Evolutionary conservation across 2,888 invertebrate genomes (phyloP), one percentile per base, ranked within the genome.

Genomic region (Trachelus troglodyta): DNA sequence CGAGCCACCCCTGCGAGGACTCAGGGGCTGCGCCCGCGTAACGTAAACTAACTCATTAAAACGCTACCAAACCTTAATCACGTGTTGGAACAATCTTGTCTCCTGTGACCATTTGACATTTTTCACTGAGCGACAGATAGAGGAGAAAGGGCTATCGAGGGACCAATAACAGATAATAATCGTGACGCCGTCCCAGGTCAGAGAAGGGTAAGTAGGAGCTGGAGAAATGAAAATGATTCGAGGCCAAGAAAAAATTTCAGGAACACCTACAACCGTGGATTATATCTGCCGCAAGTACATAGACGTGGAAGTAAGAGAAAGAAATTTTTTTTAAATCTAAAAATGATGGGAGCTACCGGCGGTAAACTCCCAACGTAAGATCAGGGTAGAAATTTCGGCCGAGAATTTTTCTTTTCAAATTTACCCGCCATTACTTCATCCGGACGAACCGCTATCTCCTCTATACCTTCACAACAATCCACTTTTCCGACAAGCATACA

Each of bases 301-400:
- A 40, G 56, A 23, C 23, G 6, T 15, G 15, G 23, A 23, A 40
- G 15, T 15, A 56, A 56, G 0, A 56, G 23, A 56, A 56, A 56
- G 23, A 56, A 56, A 40, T 40, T 6, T 6, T 1, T 1, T 15
- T 15, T 1, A 40, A 37, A 35, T 35, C 35, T 12, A 12, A 12
- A 35, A 35, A 12, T 12, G 3, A 0, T 12, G 0, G 12, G 11
- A 1, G 34, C 11, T 11, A 34, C 1, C 35, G 12, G 0, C 35
- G 35, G 0, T 35, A 35, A 35, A 12, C 12, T 35, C 35, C 35
- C 3, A 0, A 35, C 3, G 12, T 0, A 12, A 12, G 3, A 3
- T 35, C 35, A 31, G 69, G 37, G 68, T 69, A 75, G 30, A 30
- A 76, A 76, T n/a, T 73, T 78, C 31, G 34, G 37, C 12, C 4